Evolutionary conservation across 2,113 vertebrate genomes (phyloP).

Genomic region (Plectropomus leopardus): DNA sequence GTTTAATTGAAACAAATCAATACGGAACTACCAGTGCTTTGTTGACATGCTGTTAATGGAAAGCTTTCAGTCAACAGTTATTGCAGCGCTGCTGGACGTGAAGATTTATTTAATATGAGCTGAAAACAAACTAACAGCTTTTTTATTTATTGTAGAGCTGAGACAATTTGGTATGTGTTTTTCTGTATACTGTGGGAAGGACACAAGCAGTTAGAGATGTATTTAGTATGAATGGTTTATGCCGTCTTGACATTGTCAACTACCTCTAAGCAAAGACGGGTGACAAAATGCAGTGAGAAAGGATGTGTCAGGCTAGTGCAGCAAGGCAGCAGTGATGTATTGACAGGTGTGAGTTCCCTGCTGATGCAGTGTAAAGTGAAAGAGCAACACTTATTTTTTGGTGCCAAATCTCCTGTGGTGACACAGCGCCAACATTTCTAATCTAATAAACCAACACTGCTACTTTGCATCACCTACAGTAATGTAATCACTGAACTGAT

Average conservation of each 20-base stretch:
- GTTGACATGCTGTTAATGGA: too few relatives aligned
- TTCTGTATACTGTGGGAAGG: neutral
- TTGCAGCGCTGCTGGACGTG: too few relatives aligned
- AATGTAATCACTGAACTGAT: too few relatives aligned
- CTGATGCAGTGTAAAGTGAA: constrained; percentile 13
- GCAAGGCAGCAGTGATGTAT: constrained; percentile 1
- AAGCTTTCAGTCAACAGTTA: too few relatives aligned
- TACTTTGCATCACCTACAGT: neutral
- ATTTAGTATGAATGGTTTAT: neutral
- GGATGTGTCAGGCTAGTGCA: neutral
- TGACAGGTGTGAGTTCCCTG: constrained; percentile 11
- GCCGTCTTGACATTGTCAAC: constrained; percentile 4
- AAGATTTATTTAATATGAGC: too few relatives aligned
- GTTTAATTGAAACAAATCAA: too few relatives aligned
- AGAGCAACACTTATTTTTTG: constrained; percentile 3
- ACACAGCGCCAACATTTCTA: neutral
- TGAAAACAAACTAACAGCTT: too few relatives aligned
- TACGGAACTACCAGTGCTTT: too few relatives aligned
- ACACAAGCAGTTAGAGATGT: neutral
- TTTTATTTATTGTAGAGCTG: neutral
- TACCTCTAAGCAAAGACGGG: constrained; percentile 5
- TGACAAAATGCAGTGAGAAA: constrained; percentile 20
- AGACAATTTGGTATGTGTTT: neutral
- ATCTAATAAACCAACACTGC: neutral
- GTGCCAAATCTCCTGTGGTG: neutral